A percentile compares a stretch with the other conserved stretches of the same genome.
Conservation (phyloP, 2,113 vertebrate genomes). For the Willisornis vidua region DNA sequence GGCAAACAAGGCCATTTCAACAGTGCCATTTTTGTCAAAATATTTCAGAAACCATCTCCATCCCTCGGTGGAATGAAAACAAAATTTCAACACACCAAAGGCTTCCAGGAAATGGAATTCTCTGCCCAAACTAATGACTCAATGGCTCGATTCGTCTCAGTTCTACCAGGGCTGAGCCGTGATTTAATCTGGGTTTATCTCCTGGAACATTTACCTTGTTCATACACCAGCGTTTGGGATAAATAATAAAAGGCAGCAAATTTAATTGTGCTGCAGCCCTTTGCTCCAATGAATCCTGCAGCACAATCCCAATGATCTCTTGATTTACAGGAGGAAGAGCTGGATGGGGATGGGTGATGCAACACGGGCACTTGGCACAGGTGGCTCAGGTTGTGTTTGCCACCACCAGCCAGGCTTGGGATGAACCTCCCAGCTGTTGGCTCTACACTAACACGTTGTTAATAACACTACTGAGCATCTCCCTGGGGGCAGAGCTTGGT, state of each 20-base stretch:
- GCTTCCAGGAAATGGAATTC: neutral
- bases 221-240: neutral
- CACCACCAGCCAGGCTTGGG: neutral
- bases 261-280: neutral
- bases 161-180: neutral
- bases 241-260: neutral
- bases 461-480: neutral
- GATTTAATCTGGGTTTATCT: neutral
- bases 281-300: neutral
- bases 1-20: neutral
- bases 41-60: neutral
- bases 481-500: fast-evolving
- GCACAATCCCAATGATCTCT: neutral
- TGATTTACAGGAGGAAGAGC: neutral
- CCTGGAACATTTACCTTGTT: neutral
- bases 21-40: neutral
- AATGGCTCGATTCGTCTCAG: neutral
- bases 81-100: neutral
- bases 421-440: neutral
- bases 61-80: neutral
- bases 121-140: neutral
- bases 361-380: neutral
- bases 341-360: neutral
- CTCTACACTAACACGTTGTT: neutral
- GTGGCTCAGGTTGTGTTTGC: neutral